Evolutionary conservation across 2,797 vertebrate species (phyloP).

Genomic region (Channallabes apus): DNA sequence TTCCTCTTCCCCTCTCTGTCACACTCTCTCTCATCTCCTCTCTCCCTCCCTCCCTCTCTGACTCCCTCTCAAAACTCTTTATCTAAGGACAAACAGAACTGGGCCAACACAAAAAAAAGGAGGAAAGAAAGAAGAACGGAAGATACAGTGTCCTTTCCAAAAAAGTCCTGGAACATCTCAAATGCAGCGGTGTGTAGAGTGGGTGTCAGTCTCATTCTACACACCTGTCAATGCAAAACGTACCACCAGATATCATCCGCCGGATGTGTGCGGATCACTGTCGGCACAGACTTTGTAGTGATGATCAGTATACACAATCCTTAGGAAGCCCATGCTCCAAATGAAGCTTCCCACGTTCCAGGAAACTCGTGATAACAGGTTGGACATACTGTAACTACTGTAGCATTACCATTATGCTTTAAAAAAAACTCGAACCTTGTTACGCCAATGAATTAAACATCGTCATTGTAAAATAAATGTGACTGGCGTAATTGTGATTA

Average conservation of each 20-base stretch:
- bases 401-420: not conserved
- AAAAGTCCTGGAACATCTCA: not conserved
- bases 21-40: constrained; percentile 2
- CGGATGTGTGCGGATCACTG: not conserved
- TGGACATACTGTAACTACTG: not conserved
- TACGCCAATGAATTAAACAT: not conserved
- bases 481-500: not conserved
- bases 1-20: not conserved
- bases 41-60: not conserved
- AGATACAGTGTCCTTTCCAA: not conserved
- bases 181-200: constrained; percentile 10
- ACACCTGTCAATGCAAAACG: not conserved
- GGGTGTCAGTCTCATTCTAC: not conserved
- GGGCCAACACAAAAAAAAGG: constrained; percentile 9
- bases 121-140: not conserved
- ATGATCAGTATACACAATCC: not conserved
- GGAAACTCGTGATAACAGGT: not conserved
- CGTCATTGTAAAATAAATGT: not conserved
- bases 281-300: not conserved
- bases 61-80: not conserved
- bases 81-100: constrained; percentile 31
- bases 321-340: not conserved
- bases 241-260: not conserved
- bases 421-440: not conserved
- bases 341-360: not conserved